These are phyloP conservation scores for Hydractinia symbiolongicarpus DNA, from an alignment of 30 jellyfish, hydroid and myxozoan species.

Conservation along the genomic window DNA sequence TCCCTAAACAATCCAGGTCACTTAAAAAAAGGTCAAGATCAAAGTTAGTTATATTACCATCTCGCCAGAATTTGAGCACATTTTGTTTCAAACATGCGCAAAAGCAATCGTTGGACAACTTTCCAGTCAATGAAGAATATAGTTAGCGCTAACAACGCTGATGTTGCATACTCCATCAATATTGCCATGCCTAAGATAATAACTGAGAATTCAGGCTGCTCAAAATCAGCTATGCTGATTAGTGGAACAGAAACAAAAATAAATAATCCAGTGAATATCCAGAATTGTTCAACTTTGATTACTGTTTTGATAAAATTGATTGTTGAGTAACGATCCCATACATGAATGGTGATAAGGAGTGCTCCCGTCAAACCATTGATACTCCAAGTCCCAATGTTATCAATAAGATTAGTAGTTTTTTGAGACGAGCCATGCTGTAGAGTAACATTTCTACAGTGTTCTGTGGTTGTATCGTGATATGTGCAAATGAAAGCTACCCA, in stretches of 20 bases:
- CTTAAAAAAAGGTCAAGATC: too few species aligned
- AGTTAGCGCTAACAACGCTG: background rate
- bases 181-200: background rate
- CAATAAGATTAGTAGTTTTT: background rate
- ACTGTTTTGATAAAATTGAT: background rate
- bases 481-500: conserved; percentile 1
- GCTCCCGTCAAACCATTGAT: background rate
- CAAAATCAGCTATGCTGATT: background rate
- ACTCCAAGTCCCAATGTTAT: background rate
- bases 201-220: background rate
- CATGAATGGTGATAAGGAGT: background rate
- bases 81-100: background rate
- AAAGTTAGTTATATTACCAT: too few species aligned
- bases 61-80: too few species aligned
- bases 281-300: background rate
- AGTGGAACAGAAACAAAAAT: conserved; percentile 3
- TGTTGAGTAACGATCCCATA: background rate
- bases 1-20: too few species aligned
- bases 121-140: background rate
- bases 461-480: background rate
- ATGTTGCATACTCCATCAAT: background rate
- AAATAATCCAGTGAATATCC: background rate
- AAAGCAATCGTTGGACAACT: background rate
- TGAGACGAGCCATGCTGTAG: background rate
- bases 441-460: background rate